Percentiles rank a stretch among this genome's conserved stretches.
phyloP scores from a whole-genome alignment of 2,888 invertebrate species.

The Mesochorus sp. region DNA sequence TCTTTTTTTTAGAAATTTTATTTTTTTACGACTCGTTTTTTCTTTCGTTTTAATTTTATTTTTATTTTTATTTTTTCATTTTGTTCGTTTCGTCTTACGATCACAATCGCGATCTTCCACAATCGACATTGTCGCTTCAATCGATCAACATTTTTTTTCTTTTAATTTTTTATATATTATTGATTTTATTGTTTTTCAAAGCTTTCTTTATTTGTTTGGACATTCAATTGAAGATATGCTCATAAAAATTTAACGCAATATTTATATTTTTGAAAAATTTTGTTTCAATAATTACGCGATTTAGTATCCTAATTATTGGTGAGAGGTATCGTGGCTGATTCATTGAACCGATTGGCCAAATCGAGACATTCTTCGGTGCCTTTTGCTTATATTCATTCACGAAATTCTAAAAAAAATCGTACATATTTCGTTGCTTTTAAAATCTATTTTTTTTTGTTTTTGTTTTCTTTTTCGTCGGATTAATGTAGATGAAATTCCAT shows the following conservation, averaged over 20 bases:
- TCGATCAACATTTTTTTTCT: too few species aligned
- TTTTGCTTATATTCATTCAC: neutral
- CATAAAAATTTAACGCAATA: neutral
- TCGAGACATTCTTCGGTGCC: conserved; percentile 8
- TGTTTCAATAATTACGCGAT: neutral
- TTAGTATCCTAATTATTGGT: neutral
- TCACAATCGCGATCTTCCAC: neutral
- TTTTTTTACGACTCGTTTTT: too few species aligned
- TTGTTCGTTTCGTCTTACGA: conserved; percentile 4
- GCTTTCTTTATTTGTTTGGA: neutral
- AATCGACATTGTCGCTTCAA: neutral
- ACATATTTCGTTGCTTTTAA: neutral
- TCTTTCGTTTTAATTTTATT: conserved; percentile 56
- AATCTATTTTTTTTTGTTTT: too few species aligned
- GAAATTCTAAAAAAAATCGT: neutral
- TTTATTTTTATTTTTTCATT: neutral
- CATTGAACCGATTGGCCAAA: conserved; percentile 13
- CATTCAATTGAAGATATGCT: neutral
- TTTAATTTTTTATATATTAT: too few species aligned
- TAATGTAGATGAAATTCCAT: too few species aligned
- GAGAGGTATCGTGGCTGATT: conserved; percentile 38
- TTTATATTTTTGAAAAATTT: conserved; percentile 10
- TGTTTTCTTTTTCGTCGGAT: too few species aligned
- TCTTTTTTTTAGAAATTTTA: too few species aligned
- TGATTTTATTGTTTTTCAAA: neutral